These are phyloP conservation scores for Hemaris fuciformis DNA, from an alignment of 2,888 invertebrate genomes.

Conservation along the genomic window DNA sequence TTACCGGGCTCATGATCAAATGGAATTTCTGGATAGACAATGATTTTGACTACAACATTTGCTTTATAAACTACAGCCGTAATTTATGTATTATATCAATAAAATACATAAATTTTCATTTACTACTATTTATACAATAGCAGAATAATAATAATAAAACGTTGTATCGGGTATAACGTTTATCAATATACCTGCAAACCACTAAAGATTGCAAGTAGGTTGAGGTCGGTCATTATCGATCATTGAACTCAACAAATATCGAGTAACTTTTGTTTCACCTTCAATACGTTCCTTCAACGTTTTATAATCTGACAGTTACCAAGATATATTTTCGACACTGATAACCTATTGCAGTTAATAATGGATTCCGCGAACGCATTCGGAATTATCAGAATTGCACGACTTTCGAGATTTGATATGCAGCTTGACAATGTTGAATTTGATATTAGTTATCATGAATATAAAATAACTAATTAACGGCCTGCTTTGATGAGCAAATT, in stretches of 20 bases:
- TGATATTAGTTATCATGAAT: not conserved
- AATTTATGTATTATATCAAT: too few relatives aligned
- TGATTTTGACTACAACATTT: too few relatives aligned
- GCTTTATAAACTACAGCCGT: too few relatives aligned
- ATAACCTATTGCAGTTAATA: not conserved
- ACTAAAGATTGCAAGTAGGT: not conserved
- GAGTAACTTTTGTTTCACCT: constrained; percentile 6
- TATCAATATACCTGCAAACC: not conserved
- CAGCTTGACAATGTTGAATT: not conserved
- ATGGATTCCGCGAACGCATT: not conserved
- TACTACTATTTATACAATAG: too few relatives aligned
- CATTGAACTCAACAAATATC: constrained; percentile 7
- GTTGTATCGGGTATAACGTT: not conserved
- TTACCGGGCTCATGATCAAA: too few relatives aligned
- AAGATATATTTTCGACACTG: not conserved
- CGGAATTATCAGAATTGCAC: not conserved
- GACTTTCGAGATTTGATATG: not conserved
- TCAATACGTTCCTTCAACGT: too few relatives aligned
- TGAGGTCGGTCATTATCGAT: constrained; percentile 3
- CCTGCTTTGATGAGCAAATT: too few relatives aligned
- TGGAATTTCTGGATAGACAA: too few relatives aligned
- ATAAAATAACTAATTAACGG: too few relatives aligned
- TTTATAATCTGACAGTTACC: not conserved
- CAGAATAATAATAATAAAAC: not conserved
- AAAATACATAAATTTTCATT: too few relatives aligned